Conservation (phyloP, 2,113 vertebrate genomes). For the Scatophagus argus region DNA sequence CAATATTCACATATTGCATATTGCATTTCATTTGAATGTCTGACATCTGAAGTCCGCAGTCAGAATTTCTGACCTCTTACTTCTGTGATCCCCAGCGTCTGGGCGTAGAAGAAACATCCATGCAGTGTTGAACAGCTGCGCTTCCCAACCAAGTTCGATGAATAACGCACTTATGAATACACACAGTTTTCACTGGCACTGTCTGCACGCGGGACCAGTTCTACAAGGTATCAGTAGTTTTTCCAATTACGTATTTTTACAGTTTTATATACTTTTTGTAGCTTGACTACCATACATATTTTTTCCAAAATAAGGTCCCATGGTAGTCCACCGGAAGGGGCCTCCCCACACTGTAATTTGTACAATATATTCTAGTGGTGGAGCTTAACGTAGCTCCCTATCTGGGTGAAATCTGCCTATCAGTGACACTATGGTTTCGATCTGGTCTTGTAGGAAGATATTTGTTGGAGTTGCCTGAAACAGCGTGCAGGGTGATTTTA, state of each 20-base stretch:
- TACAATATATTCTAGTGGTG: neutral
- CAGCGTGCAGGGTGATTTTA: neutral
- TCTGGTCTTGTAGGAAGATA: neutral
- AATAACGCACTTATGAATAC: conserved; percentile 1
- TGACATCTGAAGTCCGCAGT: neutral
- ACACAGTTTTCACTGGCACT: conserved; percentile 19
- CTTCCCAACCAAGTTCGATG: conserved; percentile 19
- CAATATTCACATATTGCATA: neutral
- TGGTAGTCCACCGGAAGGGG: too few species aligned
- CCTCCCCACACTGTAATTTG: too few species aligned
- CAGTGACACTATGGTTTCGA: neutral
- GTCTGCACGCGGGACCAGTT: too few species aligned
- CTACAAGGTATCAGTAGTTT: too few species aligned
- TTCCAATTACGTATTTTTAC: too few species aligned
- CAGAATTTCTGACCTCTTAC: conserved; percentile 22
- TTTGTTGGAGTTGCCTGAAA: neutral
- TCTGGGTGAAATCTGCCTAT: neutral
- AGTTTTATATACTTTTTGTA: too few species aligned
- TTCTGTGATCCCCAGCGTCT: conserved; percentile 26
- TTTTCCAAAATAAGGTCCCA: too few species aligned
- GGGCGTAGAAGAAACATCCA: conserved; percentile 21
- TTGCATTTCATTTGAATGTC: neutral
- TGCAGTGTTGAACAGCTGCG: conserved; percentile 36
- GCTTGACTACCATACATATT: too few species aligned
- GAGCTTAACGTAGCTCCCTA: neutral